Evolutionary conservation across 2,113 vertebrate species (phyloP), one percentile per base, ranked within the genome.

Genomic region (Brienomyrus longianalis): DNA sequence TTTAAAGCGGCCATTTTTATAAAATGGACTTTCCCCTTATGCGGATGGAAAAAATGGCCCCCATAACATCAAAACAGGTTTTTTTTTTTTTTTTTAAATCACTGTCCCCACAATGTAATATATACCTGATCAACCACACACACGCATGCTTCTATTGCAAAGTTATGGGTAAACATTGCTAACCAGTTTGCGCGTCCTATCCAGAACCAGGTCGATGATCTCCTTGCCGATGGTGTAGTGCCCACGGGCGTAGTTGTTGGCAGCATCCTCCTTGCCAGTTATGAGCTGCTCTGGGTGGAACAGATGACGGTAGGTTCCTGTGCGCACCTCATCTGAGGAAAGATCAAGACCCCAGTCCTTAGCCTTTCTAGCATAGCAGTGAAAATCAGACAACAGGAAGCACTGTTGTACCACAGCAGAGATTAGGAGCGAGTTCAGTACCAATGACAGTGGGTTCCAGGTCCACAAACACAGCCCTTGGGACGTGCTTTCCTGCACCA

Each of bases 391-490:
- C 74, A 19, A 8, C 74, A 43, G 43, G 2, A 43, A 19, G 35
- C 74, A 19, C 17, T 43, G 13, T 43, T 19, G 35, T 80, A 8
- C 35, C 43, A 80, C 7, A 39, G 35, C 13, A 19, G 13, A 43
- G 74, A 43, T 39, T 35, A 43, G 35, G 13, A 8, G 15, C 0
- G 10, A 27, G 31, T 43, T 19, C 74, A 8, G 74, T 90, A 95
- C 95, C 95, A 0, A 95, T 95, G 77, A 95, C 95, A 0, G 95
- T 95, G 2, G 95, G 95, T 90, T 95, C 95, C 92, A 95, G 86
- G 90, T 95, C 95, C 31, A 95, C 95, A 83, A 95, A 95, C 19
- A 95, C 92, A 0, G 94, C 94, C 84, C 94, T 90, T 21, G 94
- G 94, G 2, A 95, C 94, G 23, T 95, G 94, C 90, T 95, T 96